Conservation (phyloP, 2,888 invertebrate species). For the Caenorhabditis sp. region DNA sequence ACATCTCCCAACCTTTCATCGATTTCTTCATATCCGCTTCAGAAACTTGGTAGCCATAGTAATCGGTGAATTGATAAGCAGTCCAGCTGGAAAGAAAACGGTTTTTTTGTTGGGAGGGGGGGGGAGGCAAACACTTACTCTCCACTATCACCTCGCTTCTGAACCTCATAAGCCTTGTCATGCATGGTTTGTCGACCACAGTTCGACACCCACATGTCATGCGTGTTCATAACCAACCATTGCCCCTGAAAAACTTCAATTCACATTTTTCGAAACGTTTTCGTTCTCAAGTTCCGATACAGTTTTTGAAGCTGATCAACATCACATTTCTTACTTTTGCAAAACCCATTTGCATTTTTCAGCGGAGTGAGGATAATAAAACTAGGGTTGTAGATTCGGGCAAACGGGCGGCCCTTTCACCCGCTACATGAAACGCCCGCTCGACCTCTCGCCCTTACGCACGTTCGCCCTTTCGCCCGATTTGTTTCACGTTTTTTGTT, state of each 20-base stretch:
- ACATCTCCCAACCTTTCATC: constrained; percentile 16
- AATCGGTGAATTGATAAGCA: constrained; percentile 44
- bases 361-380: too few relatives aligned
- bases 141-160: constrained; percentile 29
- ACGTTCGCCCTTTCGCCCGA: too few relatives aligned
- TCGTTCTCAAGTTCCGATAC: not conserved
- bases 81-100: constrained; percentile 42
- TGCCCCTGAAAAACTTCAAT: constrained; percentile 28
- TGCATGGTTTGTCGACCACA: constrained; percentile 32
- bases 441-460: too few relatives aligned
- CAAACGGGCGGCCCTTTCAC: too few relatives aligned
- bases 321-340: too few relatives aligned
- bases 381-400: too few relatives aligned
- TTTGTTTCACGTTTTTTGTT: too few relatives aligned
- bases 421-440: too few relatives aligned
- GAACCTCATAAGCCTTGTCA: constrained; percentile 47
- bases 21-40: constrained; percentile 18
- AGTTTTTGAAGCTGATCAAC: too few relatives aligned
- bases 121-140: not conserved
- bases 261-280: not conserved
- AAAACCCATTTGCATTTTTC: too few relatives aligned
- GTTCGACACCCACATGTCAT: constrained; percentile 46
- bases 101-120: not conserved
- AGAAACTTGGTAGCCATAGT: constrained; percentile 47
- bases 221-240: constrained; percentile 50